Percentiles rank a stretch among this genome's conserved stretches.
These are phyloP conservation scores for Drosophila prostipennis DNA, from an alignment of 2,888 invertebrate genomes.

Conservation along the genomic window DNA sequence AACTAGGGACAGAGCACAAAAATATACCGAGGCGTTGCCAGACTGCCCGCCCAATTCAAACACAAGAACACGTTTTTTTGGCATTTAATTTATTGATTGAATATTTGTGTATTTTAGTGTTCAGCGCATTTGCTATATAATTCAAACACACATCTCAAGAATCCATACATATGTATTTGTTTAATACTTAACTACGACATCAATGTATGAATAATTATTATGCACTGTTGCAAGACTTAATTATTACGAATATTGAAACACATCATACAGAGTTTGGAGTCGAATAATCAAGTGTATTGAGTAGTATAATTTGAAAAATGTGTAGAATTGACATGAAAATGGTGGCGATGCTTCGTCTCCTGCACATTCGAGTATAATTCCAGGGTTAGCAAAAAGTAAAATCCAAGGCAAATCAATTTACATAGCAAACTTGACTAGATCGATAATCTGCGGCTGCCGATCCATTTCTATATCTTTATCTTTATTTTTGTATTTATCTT, in stretches of 20 bases:
- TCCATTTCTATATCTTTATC: conserved; percentile 25
- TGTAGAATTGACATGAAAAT: conserved; percentile 40
- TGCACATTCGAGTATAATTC: conserved; percentile 38
- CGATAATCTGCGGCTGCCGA: conserved; percentile 34
- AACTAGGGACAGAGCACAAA: background rate
- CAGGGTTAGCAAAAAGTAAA: conserved; percentile 26
- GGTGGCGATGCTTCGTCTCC: conserved; percentile 19
- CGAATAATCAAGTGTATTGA: conserved; percentile 56
- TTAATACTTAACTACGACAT: conserved; percentile 76
- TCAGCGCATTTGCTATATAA: conserved; percentile 63
- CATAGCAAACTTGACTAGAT: conserved; percentile 43
- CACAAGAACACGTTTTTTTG: conserved; percentile 47
- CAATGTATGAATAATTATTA: conserved; percentile 69
- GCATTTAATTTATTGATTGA: conserved; percentile 78
- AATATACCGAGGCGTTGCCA: background rate
- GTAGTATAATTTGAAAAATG: conserved; percentile 22
- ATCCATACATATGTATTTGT: conserved; percentile 68
- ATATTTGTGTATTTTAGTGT: conserved; percentile 74
- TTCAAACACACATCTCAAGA: conserved; percentile 67
- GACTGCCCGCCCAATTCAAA: background rate
- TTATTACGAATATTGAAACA: conserved; percentile 68
- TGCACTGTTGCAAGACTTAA: conserved; percentile 61
- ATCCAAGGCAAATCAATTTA: conserved; percentile 37
- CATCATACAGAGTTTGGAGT: conserved; percentile 66
- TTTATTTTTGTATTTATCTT: background rate